Evolutionary conservation across 1,140 invertebrate species (phyloP).

Genomic region (Planococcus citri): DNA sequence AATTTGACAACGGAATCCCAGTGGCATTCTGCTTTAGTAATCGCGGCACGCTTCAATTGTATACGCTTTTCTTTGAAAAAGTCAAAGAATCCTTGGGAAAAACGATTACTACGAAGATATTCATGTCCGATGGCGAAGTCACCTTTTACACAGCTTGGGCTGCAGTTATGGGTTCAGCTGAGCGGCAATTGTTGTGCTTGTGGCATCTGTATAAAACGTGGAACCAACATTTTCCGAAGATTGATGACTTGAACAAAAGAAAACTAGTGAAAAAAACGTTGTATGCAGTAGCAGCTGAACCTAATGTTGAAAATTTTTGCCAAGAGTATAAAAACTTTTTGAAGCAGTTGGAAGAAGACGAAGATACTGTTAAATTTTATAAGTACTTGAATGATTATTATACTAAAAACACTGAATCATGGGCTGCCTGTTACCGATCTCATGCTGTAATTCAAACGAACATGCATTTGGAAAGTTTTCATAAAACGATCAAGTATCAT

Average conservation of each 20-base stretch:
- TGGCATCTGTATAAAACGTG: neutral
- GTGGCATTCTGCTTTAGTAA: constrained; percentile 23
- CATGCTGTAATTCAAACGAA: constrained; percentile 20
- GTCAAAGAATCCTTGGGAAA: neutral
- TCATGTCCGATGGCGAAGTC: neutral
- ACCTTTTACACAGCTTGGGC: neutral
- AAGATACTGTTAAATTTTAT: neutral
- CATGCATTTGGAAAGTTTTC: constrained; percentile 23
- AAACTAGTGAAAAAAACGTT: neutral
- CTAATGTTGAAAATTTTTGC: no score
- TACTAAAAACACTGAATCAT: constrained; percentile 1
- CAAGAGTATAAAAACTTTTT: no score
- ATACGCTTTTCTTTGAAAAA: constrained; percentile 21
- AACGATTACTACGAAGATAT: neutral
- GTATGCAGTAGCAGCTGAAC: neutral
- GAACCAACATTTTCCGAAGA: neutral
- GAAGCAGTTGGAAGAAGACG: neutral
- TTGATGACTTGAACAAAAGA: neutral
- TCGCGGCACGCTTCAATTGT: no score
- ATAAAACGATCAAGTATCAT: no score
- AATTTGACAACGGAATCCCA: constrained; percentile 11
- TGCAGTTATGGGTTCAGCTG: neutral
- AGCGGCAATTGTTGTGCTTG: neutral
- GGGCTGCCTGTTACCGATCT: constrained; percentile 21
- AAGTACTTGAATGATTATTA: neutral